A percentile compares a stretch with the other conserved stretches of the same genome.
Conservation (phyloP, 2,797 vertebrate genomes). For the Arctocebus calabarensis region DNA sequence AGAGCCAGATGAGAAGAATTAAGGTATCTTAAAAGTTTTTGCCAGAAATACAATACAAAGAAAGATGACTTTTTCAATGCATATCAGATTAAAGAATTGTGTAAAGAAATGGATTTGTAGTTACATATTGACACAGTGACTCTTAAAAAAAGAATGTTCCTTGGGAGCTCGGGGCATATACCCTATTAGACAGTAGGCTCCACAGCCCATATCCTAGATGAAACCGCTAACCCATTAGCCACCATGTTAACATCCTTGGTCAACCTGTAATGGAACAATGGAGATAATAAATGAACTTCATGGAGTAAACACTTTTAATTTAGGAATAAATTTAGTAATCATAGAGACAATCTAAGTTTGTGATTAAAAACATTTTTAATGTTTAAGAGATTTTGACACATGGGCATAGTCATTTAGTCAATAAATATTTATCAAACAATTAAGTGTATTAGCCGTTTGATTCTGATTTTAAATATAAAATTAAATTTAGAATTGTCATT, state of each 20-base stretch:
- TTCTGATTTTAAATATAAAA: slow-evolving; percentile 49
- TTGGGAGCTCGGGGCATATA: not conserved
- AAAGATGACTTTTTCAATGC: not conserved
- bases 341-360: not conserved
- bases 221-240: not conserved
- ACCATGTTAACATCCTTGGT: not conserved
- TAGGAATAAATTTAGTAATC: slow-evolving; percentile 48
- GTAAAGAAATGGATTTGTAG: slow-evolving; percentile 25
- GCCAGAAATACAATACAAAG: slow-evolving; percentile 38
- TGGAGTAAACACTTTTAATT: slow-evolving; percentile 40
- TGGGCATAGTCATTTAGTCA: not conserved
- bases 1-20: slow-evolving; percentile 52
- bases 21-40: slow-evolving; percentile 37
- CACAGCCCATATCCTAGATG: not conserved
- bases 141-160: not conserved
- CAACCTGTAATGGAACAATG: not conserved
- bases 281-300: not conserved
- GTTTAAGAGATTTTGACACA: slow-evolving; percentile 44
- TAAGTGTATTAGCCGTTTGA: slow-evolving; percentile 31
- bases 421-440: slow-evolving; percentile 56
- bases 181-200: not conserved
- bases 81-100: slow-evolving; percentile 20
- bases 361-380: slow-evolving; percentile 46
- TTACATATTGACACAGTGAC: not conserved
- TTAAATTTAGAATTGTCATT: slow-evolving; percentile 45